These are phyloP conservation scores for Conger conger DNA, from an alignment of 2,113 vertebrate genomes.

Conservation along the genomic window DNA sequence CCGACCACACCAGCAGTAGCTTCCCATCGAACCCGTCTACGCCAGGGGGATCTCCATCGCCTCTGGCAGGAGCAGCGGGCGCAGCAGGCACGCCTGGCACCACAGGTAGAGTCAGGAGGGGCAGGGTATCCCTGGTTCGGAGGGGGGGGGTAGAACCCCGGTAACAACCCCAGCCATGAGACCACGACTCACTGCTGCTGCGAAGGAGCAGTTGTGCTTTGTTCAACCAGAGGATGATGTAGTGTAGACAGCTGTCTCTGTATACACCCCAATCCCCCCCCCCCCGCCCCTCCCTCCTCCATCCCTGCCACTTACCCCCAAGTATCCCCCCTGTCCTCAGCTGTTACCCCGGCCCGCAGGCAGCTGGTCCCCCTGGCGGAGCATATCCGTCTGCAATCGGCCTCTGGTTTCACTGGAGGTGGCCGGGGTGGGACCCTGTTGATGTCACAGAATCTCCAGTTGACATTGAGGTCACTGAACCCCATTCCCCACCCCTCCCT, in stretches of 20 bases:
- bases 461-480: not conserved
- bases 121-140: slow-evolving; percentile 43
- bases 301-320: slow-evolving; percentile 5
- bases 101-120: slow-evolving; percentile 60
- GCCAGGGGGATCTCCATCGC: slow-evolving; percentile 94
- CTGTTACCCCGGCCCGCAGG: slow-evolving; percentile 65
- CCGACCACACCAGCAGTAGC: slow-evolving; percentile 98
- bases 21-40: slow-evolving; percentile 98
- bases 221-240: slow-evolving; percentile 53
- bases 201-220: slow-evolving; percentile 9
- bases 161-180: not conserved
- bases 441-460: slow-evolving; percentile 47
- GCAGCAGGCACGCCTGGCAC: slow-evolving; percentile 29
- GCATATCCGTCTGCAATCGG: slow-evolving; percentile 67
- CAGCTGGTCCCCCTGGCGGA: slow-evolving; percentile 72
- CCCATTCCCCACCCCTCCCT: not conserved
- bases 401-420: slow-evolving; percentile 67
- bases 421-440: slow-evolving; percentile 62
- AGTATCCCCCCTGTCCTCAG: slow-evolving; percentile 61
- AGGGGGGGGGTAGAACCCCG: not conserved
- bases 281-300: slow-evolving; percentile 45
- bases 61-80: slow-evolving; percentile 81
- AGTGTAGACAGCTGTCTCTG: slow-evolving; percentile 58
- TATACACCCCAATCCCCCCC: too few relatives aligned
- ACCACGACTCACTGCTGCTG: not conserved